These are phyloP conservation scores for Spinibarbus caldwelli DNA, from an alignment of 2,797 vertebrate species.

Conservation along the genomic window DNA sequence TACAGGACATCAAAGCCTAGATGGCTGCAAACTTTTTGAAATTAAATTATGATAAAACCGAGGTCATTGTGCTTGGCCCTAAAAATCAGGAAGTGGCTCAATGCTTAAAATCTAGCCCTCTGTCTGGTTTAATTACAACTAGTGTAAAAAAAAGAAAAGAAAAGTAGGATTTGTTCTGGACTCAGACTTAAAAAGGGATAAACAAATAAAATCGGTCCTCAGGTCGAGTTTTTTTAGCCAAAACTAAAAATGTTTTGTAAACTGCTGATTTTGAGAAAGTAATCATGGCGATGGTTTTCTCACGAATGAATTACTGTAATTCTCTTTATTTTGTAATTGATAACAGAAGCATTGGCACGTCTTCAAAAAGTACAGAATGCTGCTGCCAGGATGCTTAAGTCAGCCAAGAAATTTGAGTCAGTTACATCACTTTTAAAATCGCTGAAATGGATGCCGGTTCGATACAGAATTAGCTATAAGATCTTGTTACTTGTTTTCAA, in stretches of 20 bases:
- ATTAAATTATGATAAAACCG: too few species aligned
- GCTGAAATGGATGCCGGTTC: background rate
- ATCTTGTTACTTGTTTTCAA: background rate
- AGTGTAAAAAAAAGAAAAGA: background rate
- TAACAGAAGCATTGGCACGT: background rate
- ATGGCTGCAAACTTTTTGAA: too few species aligned
- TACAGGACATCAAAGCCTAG: background rate
- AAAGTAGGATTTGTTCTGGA: background rate
- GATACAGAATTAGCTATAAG: background rate
- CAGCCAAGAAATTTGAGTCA: background rate
- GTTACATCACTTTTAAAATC: background rate
- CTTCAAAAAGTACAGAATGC: background rate
- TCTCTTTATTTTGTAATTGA: background rate
- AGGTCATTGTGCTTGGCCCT: too few species aligned
- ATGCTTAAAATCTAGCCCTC: background rate
- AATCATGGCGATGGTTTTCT: background rate
- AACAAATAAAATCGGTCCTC: background rate
- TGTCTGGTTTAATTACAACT: background rate
- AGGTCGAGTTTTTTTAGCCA: background rate
- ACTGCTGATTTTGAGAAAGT: background rate
- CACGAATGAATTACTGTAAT: background rate
- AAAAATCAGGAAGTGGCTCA: too few species aligned
- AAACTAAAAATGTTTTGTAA: background rate
- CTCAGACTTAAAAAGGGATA: too few species aligned
- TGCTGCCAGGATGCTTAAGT: background rate